Evolutionary conservation across 2,797 vertebrate species (phyloP), one percentile per base, ranked within the genome.

Genomic region (Syngnathus rostellatus): DNA sequence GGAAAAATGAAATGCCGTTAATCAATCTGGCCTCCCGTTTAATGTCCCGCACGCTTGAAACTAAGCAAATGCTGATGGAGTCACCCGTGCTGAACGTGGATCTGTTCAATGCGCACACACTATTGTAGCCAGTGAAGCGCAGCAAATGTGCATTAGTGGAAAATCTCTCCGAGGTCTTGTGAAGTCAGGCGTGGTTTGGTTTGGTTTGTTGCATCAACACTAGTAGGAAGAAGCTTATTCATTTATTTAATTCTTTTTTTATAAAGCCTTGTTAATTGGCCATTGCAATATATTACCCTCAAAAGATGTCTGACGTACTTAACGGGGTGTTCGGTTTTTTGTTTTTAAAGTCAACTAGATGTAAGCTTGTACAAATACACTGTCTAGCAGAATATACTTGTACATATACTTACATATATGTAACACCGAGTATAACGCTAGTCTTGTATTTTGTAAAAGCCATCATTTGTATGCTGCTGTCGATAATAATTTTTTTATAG

Each of bases 1-100:
- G 81, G 82, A 84, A 85, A 88, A 83, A 89, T 86, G 78, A 90
- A 90, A 79, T 78, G 72, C 70, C 69, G 86, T 89, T 66, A 82
- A 89, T 90, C 86, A 88, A 81, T 88, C 73, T 50, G 62, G 70
- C 74, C 65, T 81, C 38, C 65, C 71, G 68, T 84, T 81, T 77
- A 81, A 78, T 78, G 75, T 81, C 72, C 38, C 75, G 71, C 77
- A 84, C 81, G 75, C 66, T 72, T 68, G 73, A 86, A 85, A 81
- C 74, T 76, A 82, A 82, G 14, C 1, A 75, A 83, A 83, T 63
- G 69, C 74, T 76, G 71, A 83, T 76, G 62, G 74, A 77, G 72
- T 77, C 73, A 48, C 45, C 65, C 66, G 74, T 63, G 77, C 73
- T 62, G 73, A 79, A 71, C 76, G 48, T 0, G 65, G 77, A 65